Percentiles rank a stretch among this genome's conserved stretches.
Conservation (phyloP, 2,888 invertebrate genomes). For the Carterocephalus palaemon region DNA sequence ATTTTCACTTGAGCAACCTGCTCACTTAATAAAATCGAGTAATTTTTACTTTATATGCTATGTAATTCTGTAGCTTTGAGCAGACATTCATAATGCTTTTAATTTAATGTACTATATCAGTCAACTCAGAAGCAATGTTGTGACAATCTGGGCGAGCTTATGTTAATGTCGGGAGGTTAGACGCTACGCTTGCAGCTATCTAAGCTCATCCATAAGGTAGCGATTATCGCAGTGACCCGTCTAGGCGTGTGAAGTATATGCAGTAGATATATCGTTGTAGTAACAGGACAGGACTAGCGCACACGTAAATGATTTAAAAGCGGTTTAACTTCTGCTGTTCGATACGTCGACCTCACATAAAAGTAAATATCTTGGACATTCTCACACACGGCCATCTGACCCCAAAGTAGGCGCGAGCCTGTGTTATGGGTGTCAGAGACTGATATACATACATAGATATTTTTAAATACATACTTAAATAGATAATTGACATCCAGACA, state of each 20-base stretch:
- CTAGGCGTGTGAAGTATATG: slow-evolving; percentile 54
- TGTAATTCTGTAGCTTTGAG: no score
- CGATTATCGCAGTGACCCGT: slow-evolving; percentile 51
- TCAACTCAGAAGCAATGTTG: neutral
- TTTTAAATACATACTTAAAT: no score
- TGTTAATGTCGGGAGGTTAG: neutral
- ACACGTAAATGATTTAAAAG: slow-evolving; percentile 64
- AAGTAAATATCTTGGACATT: slow-evolving; percentile 43
- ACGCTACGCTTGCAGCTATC: slow-evolving; percentile 4
- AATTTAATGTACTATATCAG: no score
- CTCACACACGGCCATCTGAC: no score
- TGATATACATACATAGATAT: no score
- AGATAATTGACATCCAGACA: no score
- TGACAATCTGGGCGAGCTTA: neutral
- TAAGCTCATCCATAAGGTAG: slow-evolving; percentile 48
- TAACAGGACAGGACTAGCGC: slow-evolving; percentile 57
- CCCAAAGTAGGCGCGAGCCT: no score
- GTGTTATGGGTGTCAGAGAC: no score
- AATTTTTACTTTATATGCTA: no score
- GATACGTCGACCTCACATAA: slow-evolving; percentile 54
- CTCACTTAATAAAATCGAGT: no score
- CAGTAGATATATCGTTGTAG: slow-evolving; percentile 62
- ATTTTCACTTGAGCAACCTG: no score
- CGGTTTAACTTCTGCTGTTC: slow-evolving; percentile 59
- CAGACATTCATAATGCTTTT: no score